Conservation (phyloP, 2,888 invertebrate species). For the Dynastes hyllus region DNA sequence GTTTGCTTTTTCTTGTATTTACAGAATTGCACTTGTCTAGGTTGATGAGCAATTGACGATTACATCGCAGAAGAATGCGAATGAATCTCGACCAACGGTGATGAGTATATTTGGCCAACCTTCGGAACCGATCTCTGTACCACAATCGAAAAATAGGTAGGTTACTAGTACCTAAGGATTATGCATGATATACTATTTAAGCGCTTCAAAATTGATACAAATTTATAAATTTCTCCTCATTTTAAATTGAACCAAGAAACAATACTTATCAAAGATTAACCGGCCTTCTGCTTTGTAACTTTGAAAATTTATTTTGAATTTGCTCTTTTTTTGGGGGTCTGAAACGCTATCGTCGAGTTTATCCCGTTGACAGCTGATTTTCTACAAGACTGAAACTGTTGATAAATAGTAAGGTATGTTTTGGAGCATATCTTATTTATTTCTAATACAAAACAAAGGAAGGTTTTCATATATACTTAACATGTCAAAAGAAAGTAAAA, state of each 20-base stretch:
- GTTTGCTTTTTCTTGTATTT: constrained; percentile 5
- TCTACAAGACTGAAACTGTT: no score
- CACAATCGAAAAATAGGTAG: constrained; percentile 65
- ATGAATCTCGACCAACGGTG: constrained; percentile 77
- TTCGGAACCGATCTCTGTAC: constrained; percentile 71
- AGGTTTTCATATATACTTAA: no score
- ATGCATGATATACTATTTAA: no score
- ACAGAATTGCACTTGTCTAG: constrained; percentile 61
- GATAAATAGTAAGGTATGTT: not conserved
- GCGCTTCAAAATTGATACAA: not conserved
- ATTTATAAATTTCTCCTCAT: no score
- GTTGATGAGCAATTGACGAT: constrained; percentile 89
- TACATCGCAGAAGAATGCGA: constrained; percentile 78
- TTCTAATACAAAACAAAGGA: no score
- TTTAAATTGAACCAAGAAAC: no score
- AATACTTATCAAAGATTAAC: no score
- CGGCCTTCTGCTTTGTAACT: not conserved
- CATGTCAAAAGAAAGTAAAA: no score
- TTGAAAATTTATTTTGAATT: constrained; percentile 7
- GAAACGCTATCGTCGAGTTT: no score
- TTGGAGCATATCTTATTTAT: not conserved
- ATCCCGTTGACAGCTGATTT: no score
- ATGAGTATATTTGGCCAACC: constrained; percentile 76
- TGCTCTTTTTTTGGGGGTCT: no score
- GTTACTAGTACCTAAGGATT: not conserved